These are phyloP conservation scores for Fragum fragum DNA, from an alignment of 2,888 invertebrate species.

Conservation along the genomic window DNA sequence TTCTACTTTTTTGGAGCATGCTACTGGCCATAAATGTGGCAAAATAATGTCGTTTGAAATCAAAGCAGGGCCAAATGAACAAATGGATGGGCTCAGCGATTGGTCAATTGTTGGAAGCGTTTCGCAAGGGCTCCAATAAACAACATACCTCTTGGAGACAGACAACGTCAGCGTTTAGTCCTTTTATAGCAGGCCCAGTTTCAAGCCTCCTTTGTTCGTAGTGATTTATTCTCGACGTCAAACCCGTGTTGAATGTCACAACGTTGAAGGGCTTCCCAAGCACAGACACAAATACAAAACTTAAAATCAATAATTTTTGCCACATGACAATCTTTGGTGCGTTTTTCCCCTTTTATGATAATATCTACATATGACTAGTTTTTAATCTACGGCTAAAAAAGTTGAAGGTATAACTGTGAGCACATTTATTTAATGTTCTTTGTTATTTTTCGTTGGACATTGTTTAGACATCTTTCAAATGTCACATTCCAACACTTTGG, in stretches of 20 bases:
- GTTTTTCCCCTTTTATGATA: background rate
- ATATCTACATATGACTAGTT: no score
- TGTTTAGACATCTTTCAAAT: background rate
- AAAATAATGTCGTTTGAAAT: no score
- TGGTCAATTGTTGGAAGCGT: no score
- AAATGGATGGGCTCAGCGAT: no score
- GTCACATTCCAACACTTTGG: background rate
- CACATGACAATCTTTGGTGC: background rate
- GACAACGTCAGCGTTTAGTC: slow-evolving; percentile 53
- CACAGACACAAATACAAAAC: background rate
- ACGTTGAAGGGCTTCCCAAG: slow-evolving; percentile 18
- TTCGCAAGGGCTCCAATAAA: no score
- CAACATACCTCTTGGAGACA: slow-evolving; percentile 67
- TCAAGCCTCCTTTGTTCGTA: slow-evolving; percentile 40
- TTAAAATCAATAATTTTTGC: background rate
- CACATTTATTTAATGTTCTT: background rate
- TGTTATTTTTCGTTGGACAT: background rate
- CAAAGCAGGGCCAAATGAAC: no score
- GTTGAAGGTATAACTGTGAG: background rate
- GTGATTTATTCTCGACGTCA: slow-evolving; percentile 51
- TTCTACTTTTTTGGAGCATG: no score
- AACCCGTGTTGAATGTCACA: slow-evolving; percentile 61
- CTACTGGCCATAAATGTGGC: no score
- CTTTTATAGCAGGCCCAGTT: slow-evolving; percentile 36
- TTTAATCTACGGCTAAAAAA: no score